Percentiles rank a stretch among this genome's conserved stretches.
phyloP scores from a whole-genome alignment of 2,888 invertebrate genomes.

The Odontocerum albicorne region DNA sequence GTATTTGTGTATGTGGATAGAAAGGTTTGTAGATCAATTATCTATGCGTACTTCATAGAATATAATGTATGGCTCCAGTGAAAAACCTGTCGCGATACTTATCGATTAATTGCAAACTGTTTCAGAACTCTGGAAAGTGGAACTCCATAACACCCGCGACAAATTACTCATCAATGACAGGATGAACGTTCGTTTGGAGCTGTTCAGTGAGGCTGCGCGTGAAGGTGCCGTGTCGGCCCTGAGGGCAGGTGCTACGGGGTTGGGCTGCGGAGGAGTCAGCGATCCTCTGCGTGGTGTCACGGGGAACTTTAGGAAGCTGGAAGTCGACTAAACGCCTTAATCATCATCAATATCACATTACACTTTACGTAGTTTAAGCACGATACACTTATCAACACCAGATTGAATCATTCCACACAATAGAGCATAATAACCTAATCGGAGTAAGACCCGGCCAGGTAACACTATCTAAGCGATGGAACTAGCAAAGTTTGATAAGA shows the following conservation, averaged over 20 bases:
- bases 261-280: constrained; percentile 63
- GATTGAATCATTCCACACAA: not conserved
- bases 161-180: constrained; percentile 66
- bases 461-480: too few relatives aligned
- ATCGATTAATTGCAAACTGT: too few relatives aligned
- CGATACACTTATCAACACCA: too few relatives aligned
- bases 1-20: too few relatives aligned
- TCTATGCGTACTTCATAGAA: too few relatives aligned
- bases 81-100: too few relatives aligned
- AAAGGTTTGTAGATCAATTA: too few relatives aligned
- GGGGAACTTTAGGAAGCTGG: constrained; percentile 76
- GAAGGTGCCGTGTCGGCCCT: constrained; percentile 76
- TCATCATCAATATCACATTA: constrained; percentile 1
- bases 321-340: constrained; percentile 65
- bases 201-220: constrained; percentile 70
- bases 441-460: too few relatives aligned
- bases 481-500: too few relatives aligned
- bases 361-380: too few relatives aligned
- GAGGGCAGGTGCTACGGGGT: constrained; percentile 57
- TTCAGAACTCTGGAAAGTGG: constrained; percentile 70
- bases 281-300: constrained; percentile 71
- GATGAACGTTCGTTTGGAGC: constrained; percentile 67
- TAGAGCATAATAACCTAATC: too few relatives aligned
- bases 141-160: constrained; percentile 62
- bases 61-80: too few relatives aligned